phyloP scores from a whole-genome alignment of 2,888 invertebrate species.

The Cephus pygmeus region DNA sequence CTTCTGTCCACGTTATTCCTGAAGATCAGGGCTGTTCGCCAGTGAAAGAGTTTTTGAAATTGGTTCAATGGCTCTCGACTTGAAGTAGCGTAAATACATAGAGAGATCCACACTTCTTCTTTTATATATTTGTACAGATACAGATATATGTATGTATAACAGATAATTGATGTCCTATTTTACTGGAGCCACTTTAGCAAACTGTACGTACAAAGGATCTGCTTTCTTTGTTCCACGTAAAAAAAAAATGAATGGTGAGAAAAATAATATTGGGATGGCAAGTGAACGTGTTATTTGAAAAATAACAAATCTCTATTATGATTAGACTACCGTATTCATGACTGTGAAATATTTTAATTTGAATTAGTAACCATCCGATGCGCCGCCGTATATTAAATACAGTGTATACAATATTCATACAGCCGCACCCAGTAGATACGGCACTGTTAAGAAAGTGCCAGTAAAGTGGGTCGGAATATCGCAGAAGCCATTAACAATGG shows the following conservation, averaged over 20 bases:
- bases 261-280: neutral
- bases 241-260: neutral
- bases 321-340: neutral
- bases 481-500: neutral
- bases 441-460: neutral
- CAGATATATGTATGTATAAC: too few species aligned
- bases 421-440: neutral
- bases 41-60: too few species aligned
- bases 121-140: too few species aligned
- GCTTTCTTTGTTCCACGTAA: neutral
- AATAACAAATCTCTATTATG: neutral
- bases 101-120: too few species aligned
- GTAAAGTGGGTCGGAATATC: neutral
- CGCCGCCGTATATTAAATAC: neutral
- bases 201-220: neutral
- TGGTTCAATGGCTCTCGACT: too few species aligned
- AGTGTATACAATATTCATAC: neutral
- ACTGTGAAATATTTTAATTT: neutral
- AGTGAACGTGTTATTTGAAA: neutral
- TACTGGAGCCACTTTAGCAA: neutral
- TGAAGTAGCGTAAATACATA: too few species aligned
- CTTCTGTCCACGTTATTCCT: too few species aligned
- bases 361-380: neutral
- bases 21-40: too few species aligned
- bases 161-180: neutral